A percentile compares a stretch with the other conserved stretches of the same genome.
Conservation (phyloP, 2,888 invertebrate species). For the Protula sp. region DNA sequence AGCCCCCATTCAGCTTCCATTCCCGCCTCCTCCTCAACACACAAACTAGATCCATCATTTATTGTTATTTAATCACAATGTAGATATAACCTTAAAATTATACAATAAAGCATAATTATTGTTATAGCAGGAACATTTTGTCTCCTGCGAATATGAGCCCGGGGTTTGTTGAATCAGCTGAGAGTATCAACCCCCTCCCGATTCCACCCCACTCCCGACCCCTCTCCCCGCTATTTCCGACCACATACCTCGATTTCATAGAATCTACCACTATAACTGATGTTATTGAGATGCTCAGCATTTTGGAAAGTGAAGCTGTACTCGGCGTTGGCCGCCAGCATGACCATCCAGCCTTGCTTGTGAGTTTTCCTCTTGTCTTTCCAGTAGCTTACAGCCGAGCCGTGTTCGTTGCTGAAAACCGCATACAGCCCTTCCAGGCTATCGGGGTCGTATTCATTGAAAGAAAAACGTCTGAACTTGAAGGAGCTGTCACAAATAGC, state of each 20-base stretch:
- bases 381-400: slow-evolving; percentile 20
- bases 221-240: no score
- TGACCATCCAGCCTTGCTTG: slow-evolving; percentile 33
- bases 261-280: slow-evolving; percentile 10
- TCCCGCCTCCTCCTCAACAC: no score
- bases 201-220: no score
- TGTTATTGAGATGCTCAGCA: slow-evolving; percentile 35
- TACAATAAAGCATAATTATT: no score
- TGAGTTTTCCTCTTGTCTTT: slow-evolving; percentile 34
- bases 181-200: no score
- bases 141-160: no score
- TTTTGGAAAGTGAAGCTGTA: slow-evolving; percentile 30
- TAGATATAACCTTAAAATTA: no score
- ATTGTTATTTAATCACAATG: no score
- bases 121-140: no score
- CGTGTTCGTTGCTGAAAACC: slow-evolving; percentile 28
- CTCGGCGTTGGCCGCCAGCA: slow-evolving; percentile 25
- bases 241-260: background rate
- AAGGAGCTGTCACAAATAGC: slow-evolving; percentile 30
- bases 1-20: no score
- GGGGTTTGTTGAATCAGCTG: no score
- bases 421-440: slow-evolving; percentile 30
- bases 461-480: slow-evolving; percentile 39
- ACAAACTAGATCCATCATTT: no score
- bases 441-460: slow-evolving; percentile 32